These are phyloP conservation scores for Thalassophryne amazonica DNA, from an alignment of 2,797 vertebrate genomes.

Conservation along the genomic window DNA sequence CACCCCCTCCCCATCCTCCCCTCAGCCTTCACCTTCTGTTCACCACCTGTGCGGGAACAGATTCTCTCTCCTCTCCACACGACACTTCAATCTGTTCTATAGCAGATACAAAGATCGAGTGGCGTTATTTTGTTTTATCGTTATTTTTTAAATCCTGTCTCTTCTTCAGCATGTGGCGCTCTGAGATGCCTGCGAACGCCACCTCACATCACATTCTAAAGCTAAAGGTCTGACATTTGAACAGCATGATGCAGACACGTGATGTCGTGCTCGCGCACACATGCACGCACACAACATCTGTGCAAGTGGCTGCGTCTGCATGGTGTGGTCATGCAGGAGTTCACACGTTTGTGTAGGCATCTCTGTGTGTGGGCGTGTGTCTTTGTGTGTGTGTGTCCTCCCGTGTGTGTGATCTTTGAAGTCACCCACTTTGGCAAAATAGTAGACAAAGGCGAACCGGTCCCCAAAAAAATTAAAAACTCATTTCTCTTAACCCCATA, in stretches of 20 bases:
- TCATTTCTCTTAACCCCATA: too few relatives aligned
- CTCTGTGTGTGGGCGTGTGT: conserved; percentile 16
- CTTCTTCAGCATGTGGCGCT: conserved; percentile 30
- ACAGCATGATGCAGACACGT: conserved; percentile 46
- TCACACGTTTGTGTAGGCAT: conserved; percentile 3
- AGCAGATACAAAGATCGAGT: conserved; percentile 34
- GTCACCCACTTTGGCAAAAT: too few relatives aligned
- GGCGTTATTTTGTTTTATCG: conserved; percentile 39
- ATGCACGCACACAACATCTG: background rate
- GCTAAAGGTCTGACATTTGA: conserved; percentile 80
- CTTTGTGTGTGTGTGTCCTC: too few relatives aligned
- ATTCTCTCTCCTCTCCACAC: conserved; percentile 65
- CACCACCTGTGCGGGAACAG: conserved; percentile 74
- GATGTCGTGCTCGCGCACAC: conserved; percentile 4
- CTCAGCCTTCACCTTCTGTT: conserved; percentile 74
- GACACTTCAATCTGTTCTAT: conserved; percentile 69
- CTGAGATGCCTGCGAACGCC: conserved; percentile 36
- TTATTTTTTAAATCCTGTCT: conserved; percentile 6
- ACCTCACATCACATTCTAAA: conserved; percentile 68
- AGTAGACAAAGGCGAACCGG: too few relatives aligned
- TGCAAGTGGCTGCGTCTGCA: conserved; percentile 2
- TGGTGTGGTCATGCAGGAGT: conserved; percentile 8
- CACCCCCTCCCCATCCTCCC: conserved; percentile 34
- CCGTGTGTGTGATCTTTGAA: too few relatives aligned
- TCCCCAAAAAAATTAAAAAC: too few relatives aligned